A percentile compares a stretch with the other conserved stretches of the same genome.
Evolutionary conservation across 2,888 invertebrate genomes (phyloP).

Genomic region (Polydrusus cervinus): DNA sequence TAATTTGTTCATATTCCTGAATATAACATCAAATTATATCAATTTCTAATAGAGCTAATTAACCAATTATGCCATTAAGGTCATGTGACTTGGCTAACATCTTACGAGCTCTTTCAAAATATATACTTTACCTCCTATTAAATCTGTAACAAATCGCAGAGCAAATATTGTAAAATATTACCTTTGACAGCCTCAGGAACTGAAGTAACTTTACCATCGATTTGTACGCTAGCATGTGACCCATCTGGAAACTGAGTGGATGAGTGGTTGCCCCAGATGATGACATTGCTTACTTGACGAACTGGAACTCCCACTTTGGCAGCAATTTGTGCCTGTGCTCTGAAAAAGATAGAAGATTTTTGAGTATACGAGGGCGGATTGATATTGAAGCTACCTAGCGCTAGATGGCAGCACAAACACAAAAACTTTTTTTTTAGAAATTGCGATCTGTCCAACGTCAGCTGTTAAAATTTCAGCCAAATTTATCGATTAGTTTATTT

Average conservation of each 20-base stretch:
- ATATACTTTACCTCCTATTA: not conserved
- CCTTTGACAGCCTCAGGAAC: slow-evolving; percentile 81
- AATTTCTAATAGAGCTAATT: too few species aligned
- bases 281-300: slow-evolving; percentile 85
- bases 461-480: too few species aligned
- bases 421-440: too few species aligned
- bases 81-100: too few species aligned
- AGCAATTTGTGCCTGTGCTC: slow-evolving; percentile 93
- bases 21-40: too few species aligned
- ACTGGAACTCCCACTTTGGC: slow-evolving; percentile 81
- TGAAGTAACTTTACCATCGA: slow-evolving; percentile 74
- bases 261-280: slow-evolving; percentile 99
- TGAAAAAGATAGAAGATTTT: slow-evolving; percentile 16
- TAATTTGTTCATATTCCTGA: too few species aligned
- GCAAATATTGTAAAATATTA: slow-evolving; percentile 12
- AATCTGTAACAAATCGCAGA: not conserved
- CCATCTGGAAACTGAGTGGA: slow-evolving; percentile 99
- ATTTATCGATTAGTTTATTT: too few species aligned
- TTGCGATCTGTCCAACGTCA: too few species aligned
- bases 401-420: too few species aligned
- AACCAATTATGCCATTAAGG: too few species aligned
- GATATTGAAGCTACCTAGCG: too few species aligned
- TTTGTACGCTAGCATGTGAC: slow-evolving; percentile 78
- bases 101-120: not conserved
- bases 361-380: too few species aligned